Evolutionary conservation across 2,888 invertebrate genomes (phyloP), one percentile per base, ranked within the genome.

Genomic region (Eumerus sabulonum): DNA sequence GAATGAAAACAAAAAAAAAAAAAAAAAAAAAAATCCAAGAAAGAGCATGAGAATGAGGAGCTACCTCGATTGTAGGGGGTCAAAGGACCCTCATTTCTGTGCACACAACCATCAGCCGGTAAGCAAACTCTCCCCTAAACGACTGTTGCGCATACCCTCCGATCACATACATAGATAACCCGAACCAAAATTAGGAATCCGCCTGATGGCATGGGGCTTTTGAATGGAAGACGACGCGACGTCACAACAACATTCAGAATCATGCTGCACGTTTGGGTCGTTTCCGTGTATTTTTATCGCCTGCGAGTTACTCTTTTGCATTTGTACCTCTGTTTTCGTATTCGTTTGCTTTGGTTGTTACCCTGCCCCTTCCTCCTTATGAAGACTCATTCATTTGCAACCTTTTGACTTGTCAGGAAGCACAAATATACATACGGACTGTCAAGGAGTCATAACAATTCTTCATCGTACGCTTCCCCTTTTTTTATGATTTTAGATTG

Each of bases 381-480:
- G 53, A 57, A 67, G 73, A 73, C 66, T 81, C 71, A 62, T 82
- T 82, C 73, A 82, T 81, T 67, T 82, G 73, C 71, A 63, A 71
- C 74, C 66, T 81, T 81, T 71, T 73, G 71, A 73, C 82, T 72
- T 63, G 54, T 53, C 67, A 67, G 73, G 76, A 76, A 82, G 64
- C 76, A 73, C 64, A 76, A 76, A 81, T 71, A 81, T 81, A 76
- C 72, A n/a, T n/a, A 79, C 68, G 62, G 81, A 82, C 81, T 72
- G 77, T 81, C 82, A 81, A 82, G 82, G 74, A 82, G 82, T 79
- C 82, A 82, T 83, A 82, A 83, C 82, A 83, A 82, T 83, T 77
- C 82, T 76, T 76, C 71, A 4, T 27, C 27, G 27, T 27, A 27
- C 27, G 27, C 7, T 27, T 27, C 7, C 27, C 7, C 7, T 27